A percentile compares a stretch with the other conserved stretches of the same genome.
phyloP scores from a whole-genome alignment of 2,113 vertebrate genomes.

The Pao palembangensis region DNA sequence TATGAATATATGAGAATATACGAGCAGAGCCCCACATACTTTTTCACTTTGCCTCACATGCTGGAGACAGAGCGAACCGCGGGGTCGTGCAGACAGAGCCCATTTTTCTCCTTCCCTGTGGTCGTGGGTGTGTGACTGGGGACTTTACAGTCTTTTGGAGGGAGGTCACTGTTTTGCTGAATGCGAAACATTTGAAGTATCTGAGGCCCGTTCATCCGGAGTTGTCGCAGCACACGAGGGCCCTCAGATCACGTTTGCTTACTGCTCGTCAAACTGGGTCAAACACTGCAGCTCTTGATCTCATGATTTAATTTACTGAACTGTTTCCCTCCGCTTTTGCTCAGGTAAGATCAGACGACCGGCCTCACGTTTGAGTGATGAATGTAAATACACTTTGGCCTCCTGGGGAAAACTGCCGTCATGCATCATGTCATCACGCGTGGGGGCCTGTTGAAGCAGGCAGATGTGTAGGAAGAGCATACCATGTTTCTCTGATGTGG shows the following conservation, averaged over 20 bases:
- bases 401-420: conserved; percentile 11
- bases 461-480: conserved; percentile 12
- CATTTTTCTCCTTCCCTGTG: conserved; percentile 60
- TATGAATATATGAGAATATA: conserved; percentile 29
- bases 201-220: conserved; percentile 64
- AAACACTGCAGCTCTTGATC: conserved; percentile 57
- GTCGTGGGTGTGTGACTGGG: conserved; percentile 55
- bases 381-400: conserved; percentile 9
- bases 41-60: conserved; percentile 57
- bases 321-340: conserved; percentile 3
- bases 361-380: conserved; percentile 18
- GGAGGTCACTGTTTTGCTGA: conserved; percentile 65
- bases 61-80: conserved; percentile 41
- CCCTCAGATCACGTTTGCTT: conserved; percentile 57
- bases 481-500: too few relatives aligned
- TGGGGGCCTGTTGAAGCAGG: conserved; percentile 10
- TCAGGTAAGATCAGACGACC: conserved; percentile 35
- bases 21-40: conserved; percentile 33
- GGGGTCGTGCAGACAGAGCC: conserved; percentile 37
- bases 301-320: conserved; percentile 69
- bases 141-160: conserved; percentile 65
- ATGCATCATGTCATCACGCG: conserved; percentile 4
- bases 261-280: conserved; percentile 52
- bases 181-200: conserved; percentile 76
- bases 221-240: conserved; percentile 62